These are phyloP conservation scores for Cantharis flavilabris DNA, from an alignment of 2,888 invertebrate genomes.

Conservation along the genomic window DNA sequence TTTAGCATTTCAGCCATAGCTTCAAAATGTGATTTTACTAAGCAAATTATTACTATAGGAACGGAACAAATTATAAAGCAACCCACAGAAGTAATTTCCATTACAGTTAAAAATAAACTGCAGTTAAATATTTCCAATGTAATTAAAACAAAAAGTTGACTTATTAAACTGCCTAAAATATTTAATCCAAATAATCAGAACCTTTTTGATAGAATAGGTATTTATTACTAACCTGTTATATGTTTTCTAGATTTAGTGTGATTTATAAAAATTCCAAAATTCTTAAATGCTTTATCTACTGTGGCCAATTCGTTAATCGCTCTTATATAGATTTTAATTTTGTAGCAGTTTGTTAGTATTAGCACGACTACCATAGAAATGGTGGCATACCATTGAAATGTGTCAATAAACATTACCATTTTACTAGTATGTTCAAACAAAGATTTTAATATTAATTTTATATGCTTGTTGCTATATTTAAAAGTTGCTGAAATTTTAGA, in stretches of 20 bases:
- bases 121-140: constrained; percentile 31
- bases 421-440: constrained; percentile 8
- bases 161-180: constrained; percentile 8
- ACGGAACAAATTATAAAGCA: constrained; percentile 31
- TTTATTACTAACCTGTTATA: constrained; percentile 6
- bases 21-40: constrained; percentile 28
- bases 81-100: constrained; percentile 21
- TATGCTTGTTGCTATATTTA: constrained; percentile 15
- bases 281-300: constrained; percentile 10
- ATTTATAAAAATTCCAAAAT: constrained; percentile 10
- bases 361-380: constrained; percentile 18
- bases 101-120: constrained; percentile 27
- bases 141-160: constrained; percentile 9
- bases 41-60: constrained; percentile 24
- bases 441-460: background rate
- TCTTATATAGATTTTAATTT: constrained; percentile 17
- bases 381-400: constrained; percentile 29
- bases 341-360: constrained; percentile 17
- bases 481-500: constrained; percentile 18
- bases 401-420: constrained; percentile 25
- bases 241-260: constrained; percentile 18
- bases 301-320: constrained; percentile 17
- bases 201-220: no score
- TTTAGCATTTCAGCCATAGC: constrained; percentile 14
- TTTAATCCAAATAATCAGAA: background rate